Percentiles rank a stretch among this genome's conserved stretches.
Conservation (phyloP, 23 tunicate genomes). For the Styela plicata region DNA sequence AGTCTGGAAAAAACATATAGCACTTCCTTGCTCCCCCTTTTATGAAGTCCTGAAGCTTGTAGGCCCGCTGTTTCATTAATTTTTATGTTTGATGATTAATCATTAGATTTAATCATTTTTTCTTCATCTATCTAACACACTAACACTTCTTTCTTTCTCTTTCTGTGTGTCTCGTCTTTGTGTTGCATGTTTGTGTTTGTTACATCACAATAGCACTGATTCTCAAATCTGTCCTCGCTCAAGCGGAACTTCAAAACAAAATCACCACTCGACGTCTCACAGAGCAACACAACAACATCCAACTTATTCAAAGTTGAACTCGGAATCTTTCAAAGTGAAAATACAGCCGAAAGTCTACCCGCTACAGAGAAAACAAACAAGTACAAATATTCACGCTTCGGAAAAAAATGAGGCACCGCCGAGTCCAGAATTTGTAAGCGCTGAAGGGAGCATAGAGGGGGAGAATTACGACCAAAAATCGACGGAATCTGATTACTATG, state of each 20-base stretch:
- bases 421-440: conserved; percentile 31
- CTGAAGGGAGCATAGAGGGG: conserved; percentile 1
- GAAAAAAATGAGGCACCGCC: not conserved
- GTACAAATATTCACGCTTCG: not conserved
- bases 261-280: conserved; percentile 1
- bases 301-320: not conserved
- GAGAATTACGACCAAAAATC: not conserved
- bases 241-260: not conserved
- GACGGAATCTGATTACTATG: not conserved
- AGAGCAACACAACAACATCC: not conserved
- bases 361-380: no score
- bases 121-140: not conserved
- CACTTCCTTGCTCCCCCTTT: no score
- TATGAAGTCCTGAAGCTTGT: no score
- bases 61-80: no score
- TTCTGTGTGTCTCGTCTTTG: not conserved
- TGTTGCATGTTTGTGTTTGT: conserved; percentile 16
- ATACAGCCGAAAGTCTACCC: not conserved
- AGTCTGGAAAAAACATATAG: no score
- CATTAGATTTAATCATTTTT: not conserved
- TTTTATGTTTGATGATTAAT: no score
- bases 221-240: conserved; percentile 18
- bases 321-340: not conserved
- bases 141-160: not conserved
- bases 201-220: conserved; percentile 14